Conservation (phyloP, 2,113 vertebrate species). For the Himantopus leucocephalus region DNA sequence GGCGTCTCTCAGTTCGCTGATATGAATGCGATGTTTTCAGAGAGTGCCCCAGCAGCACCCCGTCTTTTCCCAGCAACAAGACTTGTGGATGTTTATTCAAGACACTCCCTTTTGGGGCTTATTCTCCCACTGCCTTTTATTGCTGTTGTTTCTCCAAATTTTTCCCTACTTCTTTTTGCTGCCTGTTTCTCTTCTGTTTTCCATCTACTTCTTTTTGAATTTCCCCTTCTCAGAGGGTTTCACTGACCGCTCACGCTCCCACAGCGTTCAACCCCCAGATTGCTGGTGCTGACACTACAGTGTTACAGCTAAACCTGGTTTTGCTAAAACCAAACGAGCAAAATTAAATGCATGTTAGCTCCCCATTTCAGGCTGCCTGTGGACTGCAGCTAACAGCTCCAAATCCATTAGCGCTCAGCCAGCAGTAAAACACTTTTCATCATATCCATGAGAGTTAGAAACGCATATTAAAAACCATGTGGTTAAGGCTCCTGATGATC, state of each 20-base stretch:
- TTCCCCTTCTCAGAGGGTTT: background rate
- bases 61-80: background rate
- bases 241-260: background rate
- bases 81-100: background rate
- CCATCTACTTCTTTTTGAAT: background rate
- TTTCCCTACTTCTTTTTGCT: background rate
- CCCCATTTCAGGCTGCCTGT: background rate
- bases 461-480: background rate
- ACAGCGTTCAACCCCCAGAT: background rate
- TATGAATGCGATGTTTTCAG: background rate
- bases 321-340: background rate
- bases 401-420: constrained; percentile 30
- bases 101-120: background rate
- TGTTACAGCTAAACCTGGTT: background rate
- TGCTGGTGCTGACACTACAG: background rate
- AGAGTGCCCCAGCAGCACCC: accelerated
- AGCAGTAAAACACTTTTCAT: constrained; percentile 32
- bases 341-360: background rate
- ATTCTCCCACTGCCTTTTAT: background rate
- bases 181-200: background rate
- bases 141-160: background rate
- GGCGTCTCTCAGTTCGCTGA: background rate
- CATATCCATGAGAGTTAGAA: background rate
- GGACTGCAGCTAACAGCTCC: background rate
- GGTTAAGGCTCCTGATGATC: background rate